These are phyloP conservation scores for Neoaliturus tenellus DNA, from an alignment of 2,888 invertebrate genomes.

Conservation along the genomic window DNA sequence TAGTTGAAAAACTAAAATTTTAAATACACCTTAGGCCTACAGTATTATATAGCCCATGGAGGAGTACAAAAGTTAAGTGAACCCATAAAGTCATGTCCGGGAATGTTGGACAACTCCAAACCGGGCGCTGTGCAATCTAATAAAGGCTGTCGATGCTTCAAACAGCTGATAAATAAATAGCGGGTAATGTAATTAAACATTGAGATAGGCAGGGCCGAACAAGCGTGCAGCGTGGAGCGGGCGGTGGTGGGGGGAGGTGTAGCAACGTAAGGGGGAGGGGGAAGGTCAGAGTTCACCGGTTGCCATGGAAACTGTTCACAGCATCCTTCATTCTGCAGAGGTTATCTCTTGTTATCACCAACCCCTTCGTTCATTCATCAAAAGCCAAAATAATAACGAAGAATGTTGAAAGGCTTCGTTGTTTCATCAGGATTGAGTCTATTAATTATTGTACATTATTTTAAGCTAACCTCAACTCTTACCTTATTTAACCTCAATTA, in stretches of 20 bases:
- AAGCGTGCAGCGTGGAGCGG: background rate
- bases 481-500: too few species aligned
- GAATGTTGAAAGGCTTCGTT: constrained; percentile 6
- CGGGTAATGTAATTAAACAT: constrained; percentile 2
- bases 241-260: background rate
- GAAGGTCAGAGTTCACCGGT: constrained; percentile 38
- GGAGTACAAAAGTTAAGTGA: too few species aligned
- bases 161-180: background rate
- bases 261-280: background rate
- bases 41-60: too few species aligned
- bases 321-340: constrained; percentile 26
- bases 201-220: background rate
- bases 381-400: background rate
- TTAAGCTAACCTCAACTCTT: too few species aligned
- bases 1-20: too few species aligned
- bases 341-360: constrained; percentile 18
- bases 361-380: background rate
- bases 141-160: background rate
- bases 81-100: too few species aligned
- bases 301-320: background rate
- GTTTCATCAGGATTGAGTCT: background rate
- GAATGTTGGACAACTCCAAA: too few species aligned
- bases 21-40: too few species aligned
- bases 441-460: too few species aligned
- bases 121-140: too few species aligned